Evolutionary conservation across 2,113 vertebrate genomes (phyloP).

Genomic region (Harpagus bidentatus): DNA sequence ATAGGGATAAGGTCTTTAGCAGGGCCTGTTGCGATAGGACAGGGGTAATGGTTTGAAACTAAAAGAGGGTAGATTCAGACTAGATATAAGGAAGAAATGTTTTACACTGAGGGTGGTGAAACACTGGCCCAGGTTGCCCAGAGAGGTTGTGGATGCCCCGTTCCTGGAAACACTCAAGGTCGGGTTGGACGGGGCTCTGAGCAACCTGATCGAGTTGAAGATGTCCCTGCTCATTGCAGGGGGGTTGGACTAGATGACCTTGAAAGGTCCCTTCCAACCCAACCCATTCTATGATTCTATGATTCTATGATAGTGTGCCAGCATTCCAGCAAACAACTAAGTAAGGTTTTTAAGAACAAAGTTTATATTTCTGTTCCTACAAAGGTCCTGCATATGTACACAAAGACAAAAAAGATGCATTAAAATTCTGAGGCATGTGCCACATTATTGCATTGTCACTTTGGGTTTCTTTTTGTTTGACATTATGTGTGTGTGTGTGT

Average conservation of each 20-base stretch:
- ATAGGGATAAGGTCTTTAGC: background rate
- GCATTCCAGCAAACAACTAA: background rate
- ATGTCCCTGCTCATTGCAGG: background rate
- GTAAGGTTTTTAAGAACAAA: background rate
- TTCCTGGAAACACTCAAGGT: background rate
- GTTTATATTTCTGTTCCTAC: background rate
- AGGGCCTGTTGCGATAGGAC: background rate
- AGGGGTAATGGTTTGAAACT: background rate
- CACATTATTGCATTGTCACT: background rate
- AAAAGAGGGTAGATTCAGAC: background rate
- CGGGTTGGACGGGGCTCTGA: background rate
- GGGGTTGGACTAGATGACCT: background rate
- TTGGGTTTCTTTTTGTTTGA: background rate
- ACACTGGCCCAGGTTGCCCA: background rate
- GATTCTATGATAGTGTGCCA: background rate
- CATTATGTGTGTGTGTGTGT: background rate
- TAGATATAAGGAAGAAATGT: background rate
- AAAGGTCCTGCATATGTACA: background rate
- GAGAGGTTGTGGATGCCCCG: too few species aligned
- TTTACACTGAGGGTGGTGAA: background rate
- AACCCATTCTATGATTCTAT: background rate
- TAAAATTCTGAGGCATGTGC: background rate
- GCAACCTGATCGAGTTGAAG: background rate
- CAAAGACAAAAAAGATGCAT: background rate
- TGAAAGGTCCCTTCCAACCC: background rate